Conservation (phyloP, 2,888 invertebrate genomes). For the Marronus borbonicus region DNA sequence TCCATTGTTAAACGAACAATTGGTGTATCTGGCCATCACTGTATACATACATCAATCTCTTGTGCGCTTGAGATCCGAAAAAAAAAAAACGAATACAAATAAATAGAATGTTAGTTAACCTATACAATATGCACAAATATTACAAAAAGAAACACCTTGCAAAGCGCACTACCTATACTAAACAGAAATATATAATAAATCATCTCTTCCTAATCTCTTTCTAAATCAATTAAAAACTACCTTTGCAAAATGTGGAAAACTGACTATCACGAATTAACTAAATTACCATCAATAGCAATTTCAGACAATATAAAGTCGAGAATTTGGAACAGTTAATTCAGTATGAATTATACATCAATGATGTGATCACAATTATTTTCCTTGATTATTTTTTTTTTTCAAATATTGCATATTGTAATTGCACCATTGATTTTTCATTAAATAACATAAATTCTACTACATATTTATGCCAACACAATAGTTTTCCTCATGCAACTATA, state of each 20-base stretch:
- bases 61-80: not conserved
- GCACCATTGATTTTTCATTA: not conserved
- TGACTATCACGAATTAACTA: no score
- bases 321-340: no score
- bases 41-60: no score
- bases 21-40: no score
- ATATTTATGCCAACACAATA: not conserved
- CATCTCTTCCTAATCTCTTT: no score
- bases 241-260: no score
- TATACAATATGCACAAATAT: conserved; percentile 32
- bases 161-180: not conserved
- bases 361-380: not conserved
- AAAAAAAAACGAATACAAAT: conserved; percentile 6
- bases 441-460: not conserved
- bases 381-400: not conserved
- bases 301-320: no score
- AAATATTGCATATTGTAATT: not conserved
- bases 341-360: not conserved
- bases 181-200: not conserved
- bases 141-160: conserved; percentile 7
- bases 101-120: conserved; percentile 19
- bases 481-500: no score
- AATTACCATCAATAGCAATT: no score
- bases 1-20: no score
- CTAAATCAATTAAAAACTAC: not conserved